Percentiles rank a stretch among this genome's conserved stretches.
Evolutionary conservation across 2,797 vertebrate species (phyloP).

Genomic region (Ambastaia sidthimunki): DNA sequence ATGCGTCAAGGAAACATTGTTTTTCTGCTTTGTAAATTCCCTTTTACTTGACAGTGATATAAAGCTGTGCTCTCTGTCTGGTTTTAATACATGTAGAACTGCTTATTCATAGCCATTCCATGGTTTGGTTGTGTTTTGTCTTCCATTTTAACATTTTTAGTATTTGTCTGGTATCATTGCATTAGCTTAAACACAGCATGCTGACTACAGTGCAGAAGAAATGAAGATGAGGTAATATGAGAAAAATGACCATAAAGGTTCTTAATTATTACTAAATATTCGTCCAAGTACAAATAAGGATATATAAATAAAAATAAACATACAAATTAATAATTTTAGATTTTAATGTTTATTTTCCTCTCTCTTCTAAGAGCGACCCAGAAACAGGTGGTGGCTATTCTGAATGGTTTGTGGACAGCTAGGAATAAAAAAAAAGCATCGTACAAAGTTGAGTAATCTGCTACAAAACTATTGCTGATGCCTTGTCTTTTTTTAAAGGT

Average conservation of each 20-base stretch:
- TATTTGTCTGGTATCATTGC: background rate
- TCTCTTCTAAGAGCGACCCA: background rate
- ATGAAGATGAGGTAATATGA: background rate
- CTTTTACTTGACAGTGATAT: conserved; percentile 49
- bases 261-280: background rate
- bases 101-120: conserved; percentile 48
- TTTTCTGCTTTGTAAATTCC: conserved; percentile 57
- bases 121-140: background rate
- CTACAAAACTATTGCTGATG: background rate
- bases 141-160: conserved; percentile 19
- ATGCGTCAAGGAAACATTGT: conserved; percentile 63
- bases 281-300: background rate
- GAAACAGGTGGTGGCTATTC: background rate
- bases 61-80: conserved; percentile 53
- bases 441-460: background rate
- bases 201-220: background rate
- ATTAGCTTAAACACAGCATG: background rate
- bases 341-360: background rate
- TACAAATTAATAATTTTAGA: background rate
- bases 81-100: conserved; percentile 33
- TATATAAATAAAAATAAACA: background rate
- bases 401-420: background rate
- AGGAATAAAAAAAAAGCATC: background rate
- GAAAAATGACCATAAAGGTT: background rate
- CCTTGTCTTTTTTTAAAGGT: background rate